These are phyloP conservation scores for Maccullochella peelii DNA, from an alignment of 2,113 vertebrate species.

Conservation along the genomic window DNA sequence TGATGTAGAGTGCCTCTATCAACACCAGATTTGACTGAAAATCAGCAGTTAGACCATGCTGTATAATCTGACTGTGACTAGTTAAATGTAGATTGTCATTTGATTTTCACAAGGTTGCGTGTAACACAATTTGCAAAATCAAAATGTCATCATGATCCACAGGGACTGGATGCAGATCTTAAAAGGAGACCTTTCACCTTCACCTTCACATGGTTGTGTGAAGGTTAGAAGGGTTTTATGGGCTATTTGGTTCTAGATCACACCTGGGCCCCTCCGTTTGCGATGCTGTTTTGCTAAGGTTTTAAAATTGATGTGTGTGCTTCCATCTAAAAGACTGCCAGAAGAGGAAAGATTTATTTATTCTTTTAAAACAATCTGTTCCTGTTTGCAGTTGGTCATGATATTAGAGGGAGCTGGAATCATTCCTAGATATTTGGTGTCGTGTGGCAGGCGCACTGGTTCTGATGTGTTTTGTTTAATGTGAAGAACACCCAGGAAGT, in stretches of 20 bases:
- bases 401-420: conserved; percentile 12
- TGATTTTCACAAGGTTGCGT: conserved; percentile 13
- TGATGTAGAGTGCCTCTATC: conserved; percentile 39
- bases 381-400: conserved; percentile 26
- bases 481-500: conserved; percentile 64
- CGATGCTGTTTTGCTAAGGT: conserved; percentile 24
- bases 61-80: conserved; percentile 14
- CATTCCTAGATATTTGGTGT: conserved; percentile 13
- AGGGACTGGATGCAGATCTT: conserved; percentile 12
- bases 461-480: conserved; percentile 64
- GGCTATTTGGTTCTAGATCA: conserved; percentile 61
- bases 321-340: conserved; percentile 54
- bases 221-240: conserved; percentile 70
- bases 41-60: conserved; percentile 18
- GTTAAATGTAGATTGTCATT: conserved; percentile 35
- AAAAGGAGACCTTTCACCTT: conserved; percentile 30
- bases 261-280: conserved; percentile 59
- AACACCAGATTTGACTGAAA: conserved; percentile 37
- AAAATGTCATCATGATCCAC: conserved; percentile 33
- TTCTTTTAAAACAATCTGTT: conserved; percentile 40
- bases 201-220: conserved; percentile 27
- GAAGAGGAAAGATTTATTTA: conserved; percentile 53
- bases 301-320: conserved; percentile 50
- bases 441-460: neutral
- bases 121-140: conserved; percentile 32